Percentiles rank a stretch among this genome's conserved stretches.
These are phyloP conservation scores for Xiphophorus birchmanni DNA, from an alignment of 2,797 vertebrate species.

Conservation along the genomic window DNA sequence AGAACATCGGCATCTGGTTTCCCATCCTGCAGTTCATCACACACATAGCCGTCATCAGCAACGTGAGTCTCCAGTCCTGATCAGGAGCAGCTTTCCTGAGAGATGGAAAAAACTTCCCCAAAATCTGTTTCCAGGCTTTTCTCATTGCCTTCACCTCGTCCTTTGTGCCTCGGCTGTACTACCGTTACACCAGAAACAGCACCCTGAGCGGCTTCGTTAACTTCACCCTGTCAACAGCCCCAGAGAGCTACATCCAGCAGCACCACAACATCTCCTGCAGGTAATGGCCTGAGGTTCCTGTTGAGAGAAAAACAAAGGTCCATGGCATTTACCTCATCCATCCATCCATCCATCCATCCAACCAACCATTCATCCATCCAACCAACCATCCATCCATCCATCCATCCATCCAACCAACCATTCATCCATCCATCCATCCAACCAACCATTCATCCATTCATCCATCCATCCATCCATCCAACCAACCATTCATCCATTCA, in stretches of 20 bases:
- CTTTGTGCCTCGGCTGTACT: slow-evolving; percentile 79
- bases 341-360: neutral
- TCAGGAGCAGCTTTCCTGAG: neutral
- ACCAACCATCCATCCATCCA: neutral
- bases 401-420: neutral
- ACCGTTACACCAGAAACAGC: slow-evolving; percentile 72
- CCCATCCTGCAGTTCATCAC: slow-evolving; percentile 80
- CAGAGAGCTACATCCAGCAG: slow-evolving; percentile 55
- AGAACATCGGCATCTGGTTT: slow-evolving; percentile 83
- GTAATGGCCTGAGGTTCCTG: slow-evolving; percentile 37
- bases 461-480: no score
- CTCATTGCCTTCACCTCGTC: slow-evolving; percentile 84
- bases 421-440: no score
- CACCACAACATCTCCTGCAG: slow-evolving; percentile 63
- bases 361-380: neutral
- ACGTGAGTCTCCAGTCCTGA: slow-evolving; percentile 64
- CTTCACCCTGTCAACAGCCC: slow-evolving; percentile 79
- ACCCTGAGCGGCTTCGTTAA: slow-evolving; percentile 74
- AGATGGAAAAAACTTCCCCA: no score
- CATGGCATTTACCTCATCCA: neutral
- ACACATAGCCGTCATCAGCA: slow-evolving; percentile 76
- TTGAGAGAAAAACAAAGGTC: neutral
- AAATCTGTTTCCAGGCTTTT: slow-evolving; percentile 74
- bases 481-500: no score
- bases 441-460: no score